These are phyloP conservation scores for Australoheros scitulus DNA, from an alignment of 2,113 vertebrate genomes.

Conservation along the genomic window DNA sequence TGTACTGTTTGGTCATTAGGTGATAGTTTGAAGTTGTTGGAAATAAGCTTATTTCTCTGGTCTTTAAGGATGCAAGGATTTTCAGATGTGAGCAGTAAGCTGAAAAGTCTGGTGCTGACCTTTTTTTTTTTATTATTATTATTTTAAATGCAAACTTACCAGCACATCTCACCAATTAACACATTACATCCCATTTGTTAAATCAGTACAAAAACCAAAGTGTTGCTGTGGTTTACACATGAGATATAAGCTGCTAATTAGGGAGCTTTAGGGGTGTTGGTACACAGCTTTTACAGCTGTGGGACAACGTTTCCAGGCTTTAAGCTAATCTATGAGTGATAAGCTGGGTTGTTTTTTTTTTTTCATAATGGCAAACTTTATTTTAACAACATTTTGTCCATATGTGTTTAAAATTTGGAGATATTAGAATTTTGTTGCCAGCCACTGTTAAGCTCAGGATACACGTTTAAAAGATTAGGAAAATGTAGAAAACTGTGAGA, in stretches of 20 bases:
- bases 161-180: background rate
- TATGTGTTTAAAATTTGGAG: background rate
- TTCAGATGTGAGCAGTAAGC: background rate
- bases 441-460: background rate
- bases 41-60: background rate
- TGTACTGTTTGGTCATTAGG: background rate
- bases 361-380: no score
- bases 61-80: background rate
- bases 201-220: background rate
- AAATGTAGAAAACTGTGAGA: background rate
- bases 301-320: background rate
- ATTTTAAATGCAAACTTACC: background rate
- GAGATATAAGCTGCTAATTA: slow-evolving; percentile 6
- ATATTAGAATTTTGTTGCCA: background rate
- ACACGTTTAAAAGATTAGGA: background rate
- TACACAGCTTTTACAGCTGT: background rate
- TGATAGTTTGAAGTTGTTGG: background rate
- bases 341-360: background rate
- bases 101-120: background rate
- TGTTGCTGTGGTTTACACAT: background rate
- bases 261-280: background rate
- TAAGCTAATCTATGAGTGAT: background rate
- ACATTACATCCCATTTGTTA: slow-evolving; percentile 5
- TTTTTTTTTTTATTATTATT: no score
- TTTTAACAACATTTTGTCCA: background rate